Evolutionary conservation across 1,140 invertebrate genomes (phyloP), one percentile per base, ranked within the genome.

Genomic region (Ganaspis sp.): DNA sequence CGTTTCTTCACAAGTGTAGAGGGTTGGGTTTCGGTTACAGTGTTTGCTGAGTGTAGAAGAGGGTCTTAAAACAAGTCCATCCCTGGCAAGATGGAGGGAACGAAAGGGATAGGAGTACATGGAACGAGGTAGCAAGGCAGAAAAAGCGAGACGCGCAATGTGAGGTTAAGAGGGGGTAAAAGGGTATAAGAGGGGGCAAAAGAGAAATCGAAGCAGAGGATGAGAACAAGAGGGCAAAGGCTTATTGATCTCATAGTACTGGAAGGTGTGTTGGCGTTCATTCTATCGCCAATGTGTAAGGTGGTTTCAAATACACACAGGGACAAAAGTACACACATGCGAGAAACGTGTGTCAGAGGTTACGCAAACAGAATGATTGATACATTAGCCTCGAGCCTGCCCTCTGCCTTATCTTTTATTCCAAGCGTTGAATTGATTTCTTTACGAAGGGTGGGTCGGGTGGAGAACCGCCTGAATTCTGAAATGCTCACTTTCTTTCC

Each of bases 301-400:
- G 64, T 42, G 21, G 12, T 17, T 26, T 23, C 38, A 45, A 38
- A 70, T 58, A 42, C 19, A 64, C n/a, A 73, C 54, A 21, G n/a
- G 9, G 26, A 54, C 29, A 38, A 21, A 1, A 15, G 29, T 58
- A 58, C 23, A 54, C 42, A 53, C 19, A 19, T 45, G 70, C n/a
- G 40, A 69, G 74, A 69, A 76, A 74, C 69, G 73, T 79, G 82
- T 77, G 77, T 79, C 81, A 73, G 72, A 78, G 81, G 74, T 82
- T 81, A 81, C 77, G 74, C 49, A 82, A 84, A 83, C 76, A 81
- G 78, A 84, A 83, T 83, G 83, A 84, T 84, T 84, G 80, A 84
- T 84, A 84, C 78, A 81, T 84, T 84, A 84, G 83, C 70, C 73
- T 54, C 26, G 69, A 49, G 74, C 17, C 37, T 37, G 23, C 54